Percentiles rank a stretch among this genome's conserved stretches.
Conservation (phyloP, 2,113 vertebrate species). For the Prietella phreatophila region DNA sequence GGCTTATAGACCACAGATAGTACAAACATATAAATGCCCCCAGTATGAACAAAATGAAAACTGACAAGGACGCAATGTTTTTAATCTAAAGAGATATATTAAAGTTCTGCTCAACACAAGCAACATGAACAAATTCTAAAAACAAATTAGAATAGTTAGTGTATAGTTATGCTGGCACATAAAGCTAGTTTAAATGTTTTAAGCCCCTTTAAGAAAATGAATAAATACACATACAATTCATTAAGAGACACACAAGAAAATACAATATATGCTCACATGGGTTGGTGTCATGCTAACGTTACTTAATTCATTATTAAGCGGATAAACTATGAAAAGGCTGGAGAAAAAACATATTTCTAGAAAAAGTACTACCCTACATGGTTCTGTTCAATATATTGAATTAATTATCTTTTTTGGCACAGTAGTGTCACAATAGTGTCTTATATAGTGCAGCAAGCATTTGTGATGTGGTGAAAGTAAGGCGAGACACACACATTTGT, state of each 20-base stretch:
- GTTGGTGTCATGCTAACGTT: neutral
- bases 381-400: neutral
- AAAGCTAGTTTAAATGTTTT: neutral
- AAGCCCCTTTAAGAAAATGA: neutral
- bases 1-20: neutral
- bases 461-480: neutral
- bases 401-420: neutral
- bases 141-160: neutral
- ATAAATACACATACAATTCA: neutral
- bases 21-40: neutral
- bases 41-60: constrained; percentile 18
- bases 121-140: neutral
- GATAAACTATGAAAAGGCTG: neutral
- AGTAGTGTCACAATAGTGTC: neutral
- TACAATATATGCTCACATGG: neutral
- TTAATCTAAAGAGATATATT: neutral
- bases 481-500: neutral
- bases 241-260: neutral
- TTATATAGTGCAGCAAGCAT: neutral
- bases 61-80: neutral
- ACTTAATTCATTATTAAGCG: neutral
- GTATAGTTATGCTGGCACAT: neutral
- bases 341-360: neutral
- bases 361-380: neutral
- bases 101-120: neutral